Conservation (phyloP, 2,888 invertebrate genomes). For the Dynastes hyllus region DNA sequence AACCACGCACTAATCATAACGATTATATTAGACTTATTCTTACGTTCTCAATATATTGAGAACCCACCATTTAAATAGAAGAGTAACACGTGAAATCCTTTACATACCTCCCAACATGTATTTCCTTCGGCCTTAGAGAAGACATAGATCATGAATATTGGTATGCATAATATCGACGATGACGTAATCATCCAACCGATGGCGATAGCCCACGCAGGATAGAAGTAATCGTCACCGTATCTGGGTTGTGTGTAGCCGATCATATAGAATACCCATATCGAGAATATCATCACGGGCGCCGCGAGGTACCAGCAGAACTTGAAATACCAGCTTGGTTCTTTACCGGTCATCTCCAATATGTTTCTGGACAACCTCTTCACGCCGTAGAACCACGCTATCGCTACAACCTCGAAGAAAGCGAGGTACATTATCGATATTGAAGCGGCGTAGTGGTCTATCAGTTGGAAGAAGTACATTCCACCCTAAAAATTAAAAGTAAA, state of each 20-base stretch:
- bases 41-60: too few relatives aligned
- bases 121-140: slow-evolving; percentile 82
- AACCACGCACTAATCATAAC: too few relatives aligned
- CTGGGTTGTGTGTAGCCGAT: slow-evolving; percentile 91
- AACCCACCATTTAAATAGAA: slow-evolving; percentile 22
- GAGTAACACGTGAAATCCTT: slow-evolving; percentile 24
- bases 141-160: slow-evolving; percentile 84
- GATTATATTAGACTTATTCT: too few relatives aligned
- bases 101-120: slow-evolving; percentile 79
- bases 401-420: slow-evolving; percentile 95
- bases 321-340: slow-evolving; percentile 85
- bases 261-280: slow-evolving; percentile 91
- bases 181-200: slow-evolving; percentile 92
- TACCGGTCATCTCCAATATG: slow-evolving; percentile 92
- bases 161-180: slow-evolving; percentile 88
- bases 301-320: slow-evolving; percentile 89
- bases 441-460: slow-evolving; percentile 95
- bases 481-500: slow-evolving; percentile 74
- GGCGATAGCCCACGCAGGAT: slow-evolving; percentile 89
- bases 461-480: slow-evolving; percentile 93
- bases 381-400: slow-evolving; percentile 94
- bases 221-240: slow-evolving; percentile 81
- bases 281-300: slow-evolving; percentile 86
- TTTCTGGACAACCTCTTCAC: slow-evolving; percentile 86
- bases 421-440: slow-evolving; percentile 93